These are phyloP conservation scores for Spinus pinus DNA, from an alignment of 2,797 vertebrate species.

Conservation along the genomic window DNA sequence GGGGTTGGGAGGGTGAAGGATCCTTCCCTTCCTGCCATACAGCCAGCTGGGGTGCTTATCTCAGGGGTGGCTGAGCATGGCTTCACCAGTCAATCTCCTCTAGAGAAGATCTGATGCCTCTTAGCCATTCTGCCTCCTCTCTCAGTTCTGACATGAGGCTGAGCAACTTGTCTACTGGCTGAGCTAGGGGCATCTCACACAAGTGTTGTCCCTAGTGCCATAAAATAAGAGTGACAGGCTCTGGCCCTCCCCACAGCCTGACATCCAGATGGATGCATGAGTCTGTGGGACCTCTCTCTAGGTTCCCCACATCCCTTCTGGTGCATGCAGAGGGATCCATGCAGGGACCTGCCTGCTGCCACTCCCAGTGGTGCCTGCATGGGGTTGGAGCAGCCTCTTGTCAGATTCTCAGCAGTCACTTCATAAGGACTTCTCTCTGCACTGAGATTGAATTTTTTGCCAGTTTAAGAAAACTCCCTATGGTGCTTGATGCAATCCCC, in stretches of 20 bases:
- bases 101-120: background rate
- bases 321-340: background rate
- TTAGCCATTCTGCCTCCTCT: background rate
- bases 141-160: background rate
- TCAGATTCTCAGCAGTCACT: background rate
- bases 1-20: background rate
- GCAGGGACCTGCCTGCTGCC: background rate
- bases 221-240: rapidly evolving
- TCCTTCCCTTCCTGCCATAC: background rate
- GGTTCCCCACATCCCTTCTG: background rate
- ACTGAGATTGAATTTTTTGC: background rate
- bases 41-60: background rate
- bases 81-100: background rate
- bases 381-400: rapidly evolving
- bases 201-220: background rate
- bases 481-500: background rate
- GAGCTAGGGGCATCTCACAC: background rate
- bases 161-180: background rate
- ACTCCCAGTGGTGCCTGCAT: background rate
- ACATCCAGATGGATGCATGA: background rate
- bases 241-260: background rate
- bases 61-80: background rate
- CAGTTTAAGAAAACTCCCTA: background rate
- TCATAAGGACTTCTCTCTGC: background rate
- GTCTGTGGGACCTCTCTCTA: background rate